Percentiles rank a stretch among this genome's conserved stretches.
phyloP scores from a whole-genome alignment of 2,113 vertebrate species.

The Corythornis madagascariensis region DNA sequence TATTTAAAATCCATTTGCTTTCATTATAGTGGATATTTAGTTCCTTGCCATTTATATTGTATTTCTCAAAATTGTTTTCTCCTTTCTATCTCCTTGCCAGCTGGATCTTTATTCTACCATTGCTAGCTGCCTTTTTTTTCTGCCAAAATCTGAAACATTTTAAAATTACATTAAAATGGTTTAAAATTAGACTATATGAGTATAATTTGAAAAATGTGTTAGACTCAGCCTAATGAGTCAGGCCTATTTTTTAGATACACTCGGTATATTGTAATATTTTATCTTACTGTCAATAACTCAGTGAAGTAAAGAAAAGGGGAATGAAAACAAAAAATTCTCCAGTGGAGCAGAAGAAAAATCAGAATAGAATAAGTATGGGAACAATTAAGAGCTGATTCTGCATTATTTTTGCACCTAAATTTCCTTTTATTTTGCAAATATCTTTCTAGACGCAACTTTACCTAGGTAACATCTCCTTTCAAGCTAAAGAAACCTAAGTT shows the following conservation, averaged over 20 bases:
- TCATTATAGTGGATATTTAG: slow-evolving; percentile 1
- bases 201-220: slow-evolving; percentile 27
- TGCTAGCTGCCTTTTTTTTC: background rate
- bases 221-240: background rate
- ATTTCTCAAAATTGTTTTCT: slow-evolving; percentile 37
- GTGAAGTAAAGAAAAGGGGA: background rate
- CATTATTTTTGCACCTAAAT: background rate
- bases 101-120: slow-evolving; percentile 1
- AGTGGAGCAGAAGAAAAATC: background rate
- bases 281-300: slow-evolving; percentile 3
- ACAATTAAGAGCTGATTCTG: background rate
- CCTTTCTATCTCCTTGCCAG: slow-evolving; percentile 27
- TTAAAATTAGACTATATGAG: slow-evolving; percentile 32
- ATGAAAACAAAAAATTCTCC: background rate
- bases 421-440: background rate
- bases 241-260: background rate
- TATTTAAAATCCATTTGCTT: slow-evolving; percentile 52
- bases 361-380: background rate
- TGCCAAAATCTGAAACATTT: slow-evolving; percentile 31
- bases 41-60: background rate
- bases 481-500: background rate
- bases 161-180: background rate
- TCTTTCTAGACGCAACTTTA: background rate
- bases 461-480: background rate
- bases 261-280: background rate